Base-by-base conservation (phyloP, 2,888 invertebrate genomes). In the Elegia similella region DNA sequence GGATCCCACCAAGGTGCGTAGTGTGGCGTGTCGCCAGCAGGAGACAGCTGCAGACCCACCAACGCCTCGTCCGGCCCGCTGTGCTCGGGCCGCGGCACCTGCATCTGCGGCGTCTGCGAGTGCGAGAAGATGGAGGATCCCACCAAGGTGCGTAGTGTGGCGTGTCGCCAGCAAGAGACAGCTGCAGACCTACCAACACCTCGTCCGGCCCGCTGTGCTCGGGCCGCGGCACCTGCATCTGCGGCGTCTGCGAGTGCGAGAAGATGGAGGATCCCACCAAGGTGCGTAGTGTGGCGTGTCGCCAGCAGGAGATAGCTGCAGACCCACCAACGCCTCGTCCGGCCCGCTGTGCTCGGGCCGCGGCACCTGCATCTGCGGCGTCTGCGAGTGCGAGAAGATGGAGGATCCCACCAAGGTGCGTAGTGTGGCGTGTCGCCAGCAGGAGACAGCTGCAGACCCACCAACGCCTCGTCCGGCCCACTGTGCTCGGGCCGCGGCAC, bases 311-410 rank as follows among this genome's bases (percentile, higher is more conserved):
- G 66, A 93, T 56, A 94, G 93, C 65, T 96, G 96, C 70, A 92
- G 95, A 17, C 93, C 94, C 30, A 94, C 94, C 72, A 95, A 95
- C 78, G 92, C 93, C 1, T 93, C 94, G 86, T 93, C 94, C 82
- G 96, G 95, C 70, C 88, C 94, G 68, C 86, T 96, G 15, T 98
- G 98, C 87, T 96, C 97, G 55, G 96, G 95, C 48, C 95, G 97
- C 69, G 99, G 99, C 42, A 93, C 90, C 2, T 99, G 99, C 84
- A 95, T 94, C 62, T 99, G 99, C 82, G 98, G 98, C 57, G 92
- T 93, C 58, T 99, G 99, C 88, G 92, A 93, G 52, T 99, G 98
- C 82, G 92, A 94, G 64, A 92, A 94, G 46, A 92, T 96, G 73
- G 82, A 91, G 7, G 95, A 95, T 76, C 84, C 92, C 0, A 90